These are phyloP conservation scores for Falcunculus frontatus DNA, from an alignment of 2,113 vertebrate species.

Conservation along the genomic window DNA sequence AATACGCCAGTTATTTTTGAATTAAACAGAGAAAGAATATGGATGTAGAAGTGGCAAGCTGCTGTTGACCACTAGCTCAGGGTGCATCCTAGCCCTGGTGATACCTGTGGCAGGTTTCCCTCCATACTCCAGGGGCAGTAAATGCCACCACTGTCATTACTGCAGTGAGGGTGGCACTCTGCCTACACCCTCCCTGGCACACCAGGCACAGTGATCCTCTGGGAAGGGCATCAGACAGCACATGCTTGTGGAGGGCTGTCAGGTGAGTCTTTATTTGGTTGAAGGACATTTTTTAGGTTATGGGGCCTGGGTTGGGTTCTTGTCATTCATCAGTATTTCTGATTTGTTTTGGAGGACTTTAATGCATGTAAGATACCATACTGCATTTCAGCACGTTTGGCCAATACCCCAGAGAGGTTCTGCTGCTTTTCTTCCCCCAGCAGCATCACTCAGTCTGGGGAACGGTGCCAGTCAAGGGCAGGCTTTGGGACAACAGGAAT, in stretches of 20 bases:
- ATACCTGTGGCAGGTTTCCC: not conserved
- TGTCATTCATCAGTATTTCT: not conserved
- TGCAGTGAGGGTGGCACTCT: not conserved
- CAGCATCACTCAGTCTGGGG: not conserved
- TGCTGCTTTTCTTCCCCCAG: not conserved
- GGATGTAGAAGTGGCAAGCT: not conserved
- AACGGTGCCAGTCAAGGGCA: not conserved
- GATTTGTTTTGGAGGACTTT: not conserved
- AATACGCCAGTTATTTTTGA: not conserved
- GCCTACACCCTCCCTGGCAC: not conserved
- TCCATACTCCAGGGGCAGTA: not conserved
- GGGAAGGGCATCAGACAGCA: not conserved
- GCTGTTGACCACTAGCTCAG: not conserved
- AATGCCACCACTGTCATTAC: not conserved
- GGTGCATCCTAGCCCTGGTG: not conserved
- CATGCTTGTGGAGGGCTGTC: accelerated
- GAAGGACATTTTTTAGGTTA: not conserved
- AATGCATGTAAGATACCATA: accelerated
- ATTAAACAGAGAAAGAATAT: not conserved
- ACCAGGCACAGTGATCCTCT: accelerated
- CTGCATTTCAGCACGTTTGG: not conserved
- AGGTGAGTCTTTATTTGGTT: not conserved
- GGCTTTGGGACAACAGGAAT: not conserved
- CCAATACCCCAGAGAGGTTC: not conserved
- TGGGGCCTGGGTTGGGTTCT: not conserved